Evolutionary conservation across 2,888 invertebrate genomes (phyloP), one percentile per base, ranked within the genome.

Genomic region (Altica lythri): DNA sequence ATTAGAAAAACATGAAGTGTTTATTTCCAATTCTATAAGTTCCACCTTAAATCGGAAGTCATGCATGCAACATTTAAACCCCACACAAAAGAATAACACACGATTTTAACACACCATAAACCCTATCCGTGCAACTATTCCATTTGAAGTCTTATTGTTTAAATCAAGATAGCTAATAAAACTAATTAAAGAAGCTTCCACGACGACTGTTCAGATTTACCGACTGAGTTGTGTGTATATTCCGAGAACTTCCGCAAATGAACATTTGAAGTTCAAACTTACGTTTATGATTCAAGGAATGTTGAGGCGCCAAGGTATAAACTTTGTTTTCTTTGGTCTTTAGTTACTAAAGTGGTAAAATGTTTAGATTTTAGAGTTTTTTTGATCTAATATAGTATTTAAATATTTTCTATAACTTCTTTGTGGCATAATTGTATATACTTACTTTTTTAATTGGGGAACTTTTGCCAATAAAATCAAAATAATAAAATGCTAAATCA

Each of bases 51-150:
- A 40, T 40, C 40, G 25, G 35, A 37, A 47, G 34, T 35, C 35
- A 22, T 34, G 35, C 25, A 22, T 47, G 35, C 22, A 27, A 22
- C 37, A 34, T 37, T 25, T 37, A 22, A 46, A 13, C 10, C 14
- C 18, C 30, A 12, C 10, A 25, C 18, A 22, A 13, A 13, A 22
- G 25, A 14, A 4, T n/a, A 27, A 14, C 37, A 37, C 27, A 35
- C 5, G 46, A 35, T 35, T 47, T 47, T 37, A n/a, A 37, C 35
- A 35, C 10, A 9, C 37, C 37, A 47, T 47, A 47, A 47, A 47
- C 14, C 14, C n/a, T 25, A 4, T 16, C 18, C 8, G 30, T 47
- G 46, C 37, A 19, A 27, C 35, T 47, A 47, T 14, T 35, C 19
- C 37, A 22, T 37, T 47, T 47, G 37, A 34, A 25, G 17, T 27